These are phyloP conservation scores for Uromys caudimaculatus DNA, from an alignment of 2,797 vertebrate species.

Conservation along the genomic window DNA sequence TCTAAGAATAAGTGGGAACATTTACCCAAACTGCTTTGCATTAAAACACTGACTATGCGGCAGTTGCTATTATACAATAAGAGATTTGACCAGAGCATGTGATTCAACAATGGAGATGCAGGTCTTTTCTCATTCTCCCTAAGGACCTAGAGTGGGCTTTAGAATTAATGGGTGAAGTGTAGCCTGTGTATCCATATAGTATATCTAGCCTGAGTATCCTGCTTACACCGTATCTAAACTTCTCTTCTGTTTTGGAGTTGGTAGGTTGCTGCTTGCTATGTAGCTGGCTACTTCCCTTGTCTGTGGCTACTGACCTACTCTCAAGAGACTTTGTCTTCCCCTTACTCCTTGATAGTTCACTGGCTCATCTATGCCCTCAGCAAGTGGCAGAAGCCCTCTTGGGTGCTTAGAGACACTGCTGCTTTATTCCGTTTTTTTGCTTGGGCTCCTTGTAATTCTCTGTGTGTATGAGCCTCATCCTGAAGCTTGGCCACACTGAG, in stretches of 20 bases:
- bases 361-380: neutral
- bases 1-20: neutral
- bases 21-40: neutral
- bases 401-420: neutral
- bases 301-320: neutral
- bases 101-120: slow-evolving; percentile 2
- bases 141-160: neutral
- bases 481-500: neutral
- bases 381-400: neutral
- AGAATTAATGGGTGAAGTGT: neutral
- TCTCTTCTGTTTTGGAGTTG: neutral
- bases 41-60: neutral
- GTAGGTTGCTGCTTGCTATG: neutral
- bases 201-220: neutral
- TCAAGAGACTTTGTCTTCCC: neutral
- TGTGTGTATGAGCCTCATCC: neutral
- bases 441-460: neutral
- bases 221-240: neutral
- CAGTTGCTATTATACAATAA: neutral
- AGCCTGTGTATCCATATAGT: neutral
- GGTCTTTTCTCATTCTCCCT: neutral
- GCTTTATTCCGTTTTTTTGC: neutral
- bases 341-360: neutral
- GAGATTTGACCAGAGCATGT: neutral
- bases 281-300: neutral